These are phyloP conservation scores for Erynnis tages DNA, from an alignment of 2,888 invertebrate species.

Conservation along the genomic window DNA sequence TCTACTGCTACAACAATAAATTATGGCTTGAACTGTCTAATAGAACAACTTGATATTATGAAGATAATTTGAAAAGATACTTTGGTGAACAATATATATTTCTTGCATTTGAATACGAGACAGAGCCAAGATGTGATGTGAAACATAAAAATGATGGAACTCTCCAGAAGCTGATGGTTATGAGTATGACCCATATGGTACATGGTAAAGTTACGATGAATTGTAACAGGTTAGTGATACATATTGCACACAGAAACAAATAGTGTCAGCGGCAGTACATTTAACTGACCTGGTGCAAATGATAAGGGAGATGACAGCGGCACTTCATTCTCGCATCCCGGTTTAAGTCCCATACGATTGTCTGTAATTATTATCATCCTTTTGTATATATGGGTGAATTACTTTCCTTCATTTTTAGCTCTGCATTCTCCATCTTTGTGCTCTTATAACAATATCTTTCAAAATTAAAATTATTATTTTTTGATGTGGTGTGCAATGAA, in stretches of 20 bases:
- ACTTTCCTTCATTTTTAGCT: slow-evolving; percentile 10
- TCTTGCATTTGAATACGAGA: slow-evolving; percentile 28
- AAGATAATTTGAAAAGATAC: slow-evolving; percentile 11
- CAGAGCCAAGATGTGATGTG: slow-evolving; percentile 30
- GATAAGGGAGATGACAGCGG: slow-evolving; percentile 78
- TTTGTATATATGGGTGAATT: slow-evolving; percentile 46
- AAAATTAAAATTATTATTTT: too few species aligned
- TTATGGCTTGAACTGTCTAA: slow-evolving; percentile 7
- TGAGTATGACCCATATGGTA: slow-evolving; percentile 48
- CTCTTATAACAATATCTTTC: neutral
- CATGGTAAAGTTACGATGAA: slow-evolving; percentile 30
- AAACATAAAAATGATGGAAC: slow-evolving; percentile 33
- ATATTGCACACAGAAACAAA: slow-evolving; percentile 73
- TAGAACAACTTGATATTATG: slow-evolving; percentile 16
- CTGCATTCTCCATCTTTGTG: neutral
- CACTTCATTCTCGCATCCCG: slow-evolving; percentile 78
- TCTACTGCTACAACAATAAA: slow-evolving; percentile 1
- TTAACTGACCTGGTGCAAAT: slow-evolving; percentile 80
- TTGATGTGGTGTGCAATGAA: too few species aligned
- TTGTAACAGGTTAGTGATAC: slow-evolving; percentile 72
- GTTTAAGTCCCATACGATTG: slow-evolving; percentile 78
- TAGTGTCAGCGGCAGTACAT: slow-evolving; percentile 73
- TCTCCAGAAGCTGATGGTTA: slow-evolving; percentile 47
- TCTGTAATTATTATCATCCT: slow-evolving; percentile 74
- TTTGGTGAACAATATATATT: slow-evolving; percentile 25